phyloP scores from a whole-genome alignment of 2,888 invertebrate species.

The Apantesis nais region DNA sequence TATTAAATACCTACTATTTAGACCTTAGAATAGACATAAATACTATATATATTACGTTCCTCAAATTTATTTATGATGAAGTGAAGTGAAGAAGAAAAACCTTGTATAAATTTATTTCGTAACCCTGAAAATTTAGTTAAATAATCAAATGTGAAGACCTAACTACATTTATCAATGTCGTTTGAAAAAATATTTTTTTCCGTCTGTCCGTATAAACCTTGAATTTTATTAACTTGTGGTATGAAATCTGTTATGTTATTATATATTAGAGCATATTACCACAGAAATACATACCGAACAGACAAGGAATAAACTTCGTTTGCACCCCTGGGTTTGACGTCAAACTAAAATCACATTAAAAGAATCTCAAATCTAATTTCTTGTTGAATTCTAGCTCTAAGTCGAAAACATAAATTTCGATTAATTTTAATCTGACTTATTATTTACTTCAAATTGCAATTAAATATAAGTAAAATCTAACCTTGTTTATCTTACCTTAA shows the following conservation, averaged over 20 bases:
- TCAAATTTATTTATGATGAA: no score
- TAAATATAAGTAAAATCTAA: background rate
- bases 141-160: background rate
- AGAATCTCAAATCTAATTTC: background rate
- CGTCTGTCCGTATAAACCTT: background rate
- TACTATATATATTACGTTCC: no score
- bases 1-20: no score
- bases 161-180: conserved; percentile 1
- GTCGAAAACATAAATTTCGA: no score
- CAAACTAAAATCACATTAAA: background rate
- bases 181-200: conserved; percentile 3
- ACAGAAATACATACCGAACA: background rate
- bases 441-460: no score
- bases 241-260: conserved; percentile 6
- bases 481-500: no score
- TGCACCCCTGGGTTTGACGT: no score
- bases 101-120: background rate
- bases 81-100: no score
- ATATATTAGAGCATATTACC: conserved; percentile 33
- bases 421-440: no score
- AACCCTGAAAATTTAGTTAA: conserved; percentile 7
- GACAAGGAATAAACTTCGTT: background rate
- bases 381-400: no score
- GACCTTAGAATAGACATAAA: no score
- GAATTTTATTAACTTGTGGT: background rate